Conservation (phyloP, 2,888 invertebrate species). For the Heliconius sara region DNA sequence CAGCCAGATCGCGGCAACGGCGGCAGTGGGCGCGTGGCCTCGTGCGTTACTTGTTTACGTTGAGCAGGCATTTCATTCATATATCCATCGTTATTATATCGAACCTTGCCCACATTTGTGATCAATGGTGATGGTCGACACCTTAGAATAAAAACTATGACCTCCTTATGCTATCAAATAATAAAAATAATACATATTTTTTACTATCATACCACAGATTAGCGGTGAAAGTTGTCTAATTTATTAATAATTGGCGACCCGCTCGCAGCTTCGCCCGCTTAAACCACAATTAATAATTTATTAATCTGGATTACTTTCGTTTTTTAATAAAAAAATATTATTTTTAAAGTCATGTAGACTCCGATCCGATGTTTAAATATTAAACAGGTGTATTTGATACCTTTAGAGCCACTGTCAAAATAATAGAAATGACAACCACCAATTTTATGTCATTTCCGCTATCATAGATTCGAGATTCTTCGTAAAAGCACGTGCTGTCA, state of each 20-base stretch:
- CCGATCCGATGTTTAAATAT: too few species aligned
- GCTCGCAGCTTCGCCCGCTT: too few species aligned
- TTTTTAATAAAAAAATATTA: too few species aligned
- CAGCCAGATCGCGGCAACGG: conserved; percentile 38
- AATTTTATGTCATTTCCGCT: neutral
- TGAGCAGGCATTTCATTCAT: conserved; percentile 60
- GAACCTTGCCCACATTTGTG: conserved; percentile 39
- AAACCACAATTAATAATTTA: too few species aligned
- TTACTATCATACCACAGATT: neutral
- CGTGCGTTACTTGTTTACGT: conserved; percentile 59
- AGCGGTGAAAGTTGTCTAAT: neutral
- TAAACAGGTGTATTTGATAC: neutral
- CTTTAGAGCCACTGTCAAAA: neutral
- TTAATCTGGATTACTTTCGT: too few species aligned
- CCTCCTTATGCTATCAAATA: neutral
- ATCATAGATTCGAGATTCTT: neutral
- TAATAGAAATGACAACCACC: neutral
- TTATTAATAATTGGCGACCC: too few species aligned
- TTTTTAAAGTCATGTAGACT: too few species aligned
- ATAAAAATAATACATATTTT: neutral
- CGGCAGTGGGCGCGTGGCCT: conserved; percentile 53
- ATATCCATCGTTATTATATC: conserved; percentile 48
- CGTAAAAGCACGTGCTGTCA: neutral
- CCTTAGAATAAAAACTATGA: neutral
- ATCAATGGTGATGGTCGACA: conserved; percentile 35